Conservation (phyloP, 2,888 invertebrate species). For the Tetranychus piercei region DNA sequence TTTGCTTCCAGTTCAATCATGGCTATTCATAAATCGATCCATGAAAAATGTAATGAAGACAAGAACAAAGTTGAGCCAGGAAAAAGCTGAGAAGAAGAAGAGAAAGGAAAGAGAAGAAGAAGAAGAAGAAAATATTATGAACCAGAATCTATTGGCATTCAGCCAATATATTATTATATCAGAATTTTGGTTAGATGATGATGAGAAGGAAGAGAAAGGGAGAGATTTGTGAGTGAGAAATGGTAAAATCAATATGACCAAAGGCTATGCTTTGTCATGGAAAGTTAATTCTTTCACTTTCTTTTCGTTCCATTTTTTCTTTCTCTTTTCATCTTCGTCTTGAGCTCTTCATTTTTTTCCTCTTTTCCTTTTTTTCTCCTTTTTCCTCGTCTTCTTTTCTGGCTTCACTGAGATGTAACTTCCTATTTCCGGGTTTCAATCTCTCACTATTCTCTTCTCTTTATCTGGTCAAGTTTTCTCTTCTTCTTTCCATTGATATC, state of each 20-base stretch:
- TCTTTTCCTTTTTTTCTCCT: not conserved
- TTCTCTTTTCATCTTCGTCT: not conserved
- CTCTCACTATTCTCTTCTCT: not conserved
- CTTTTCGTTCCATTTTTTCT: not conserved
- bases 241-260: slow-evolving; percentile 2
- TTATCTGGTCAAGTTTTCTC: not conserved
- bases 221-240: not conserved
- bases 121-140: not conserved
- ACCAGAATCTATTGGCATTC: slow-evolving; percentile 2
- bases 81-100: not conserved
- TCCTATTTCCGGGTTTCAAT: not conserved
- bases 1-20: no score
- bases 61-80: not conserved
- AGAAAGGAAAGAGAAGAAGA: slow-evolving; percentile 3
- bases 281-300: not conserved
- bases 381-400: not conserved
- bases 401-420: slow-evolving; percentile 1
- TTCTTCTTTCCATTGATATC: no score
- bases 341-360: not conserved
- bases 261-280: slow-evolving; percentile 1
- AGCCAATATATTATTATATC: slow-evolving; percentile 1
- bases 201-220: not conserved
- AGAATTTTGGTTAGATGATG: slow-evolving; percentile 1
- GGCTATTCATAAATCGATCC: not conserved
- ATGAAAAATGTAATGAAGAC: not conserved